Conservation (phyloP, 2,888 invertebrate species). For the Conus canariensis region DNA sequence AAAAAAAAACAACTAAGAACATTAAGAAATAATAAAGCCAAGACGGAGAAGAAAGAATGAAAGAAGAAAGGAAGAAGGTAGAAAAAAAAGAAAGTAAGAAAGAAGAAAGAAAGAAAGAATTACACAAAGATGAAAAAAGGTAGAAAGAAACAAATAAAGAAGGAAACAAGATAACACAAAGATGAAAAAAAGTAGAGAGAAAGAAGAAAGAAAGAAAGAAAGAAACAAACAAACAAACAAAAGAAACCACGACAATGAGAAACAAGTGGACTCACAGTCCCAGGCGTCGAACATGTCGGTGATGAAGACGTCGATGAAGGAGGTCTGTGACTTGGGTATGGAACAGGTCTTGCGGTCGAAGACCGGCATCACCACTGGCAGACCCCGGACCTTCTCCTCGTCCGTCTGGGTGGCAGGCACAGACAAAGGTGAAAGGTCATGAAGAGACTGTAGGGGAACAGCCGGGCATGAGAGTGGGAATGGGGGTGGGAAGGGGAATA, state of each 20-base stretch:
- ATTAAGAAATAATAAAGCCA: no score
- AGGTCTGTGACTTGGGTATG: conserved; percentile 97
- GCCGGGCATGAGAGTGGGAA: no score
- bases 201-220: not conserved
- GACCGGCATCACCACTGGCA: conserved; percentile 99
- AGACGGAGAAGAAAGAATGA: no score
- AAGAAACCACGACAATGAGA: not conserved
- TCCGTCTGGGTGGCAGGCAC: conserved; percentile 85
- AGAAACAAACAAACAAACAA: not conserved
- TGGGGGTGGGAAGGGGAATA: no score
- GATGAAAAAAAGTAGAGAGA: not conserved
- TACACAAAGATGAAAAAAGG: not conserved
- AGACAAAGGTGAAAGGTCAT: no score
- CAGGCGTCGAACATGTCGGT: conserved; percentile 98
- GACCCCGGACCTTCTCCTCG: conserved; percentile 91
- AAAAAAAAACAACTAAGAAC: no score
- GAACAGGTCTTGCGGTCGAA: conserved; percentile 97
- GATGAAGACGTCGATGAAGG: conserved; percentile 98
- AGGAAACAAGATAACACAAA: not conserved
- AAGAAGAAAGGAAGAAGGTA: no score
- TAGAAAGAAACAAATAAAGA: not conserved
- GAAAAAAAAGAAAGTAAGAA: no score
- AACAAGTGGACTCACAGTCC: conserved; percentile 84
- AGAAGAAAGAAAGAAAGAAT: no score
- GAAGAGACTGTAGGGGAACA: no score